Conservation (phyloP, 2,888 invertebrate species). For the Perdita meconis region DNA sequence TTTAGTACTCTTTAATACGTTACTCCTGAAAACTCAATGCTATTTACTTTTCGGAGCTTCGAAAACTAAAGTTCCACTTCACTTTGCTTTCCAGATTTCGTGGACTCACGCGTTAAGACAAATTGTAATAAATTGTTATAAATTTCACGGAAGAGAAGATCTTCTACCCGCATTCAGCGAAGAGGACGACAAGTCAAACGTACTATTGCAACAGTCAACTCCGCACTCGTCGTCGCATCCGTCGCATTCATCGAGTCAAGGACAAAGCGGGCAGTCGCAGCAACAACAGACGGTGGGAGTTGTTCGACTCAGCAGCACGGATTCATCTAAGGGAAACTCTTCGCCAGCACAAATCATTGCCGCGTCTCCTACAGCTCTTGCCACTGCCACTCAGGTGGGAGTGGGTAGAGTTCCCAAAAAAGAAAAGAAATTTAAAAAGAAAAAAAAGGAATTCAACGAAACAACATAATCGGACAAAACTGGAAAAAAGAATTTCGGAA, state of each 20-base stretch:
- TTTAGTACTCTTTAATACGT: too few species aligned
- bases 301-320: slow-evolving; percentile 82
- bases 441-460: slow-evolving; percentile 54
- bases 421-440: too few species aligned
- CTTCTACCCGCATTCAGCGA: slow-evolving; percentile 97
- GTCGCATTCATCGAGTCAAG: slow-evolving; percentile 76
- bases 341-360: slow-evolving; percentile 83
- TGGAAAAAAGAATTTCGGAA: not conserved
- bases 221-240: slow-evolving; percentile 79
- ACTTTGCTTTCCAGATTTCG: slow-evolving; percentile 94
- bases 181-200: slow-evolving; percentile 92
- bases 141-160: slow-evolving; percentile 98
- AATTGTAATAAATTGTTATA: slow-evolving; percentile 99
- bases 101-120: slow-evolving; percentile 99
- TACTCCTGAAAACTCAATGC: too few species aligned
- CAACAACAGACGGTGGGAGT: slow-evolving; percentile 83
- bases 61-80: not conserved
- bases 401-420: slow-evolving; percentile 76
- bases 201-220: slow-evolving; percentile 85
- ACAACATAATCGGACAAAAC: slow-evolving; percentile 51
- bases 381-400: slow-evolving; percentile 83
- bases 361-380: slow-evolving; percentile 82
- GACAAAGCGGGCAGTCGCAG: slow-evolving; percentile 76
- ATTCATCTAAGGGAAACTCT: slow-evolving; percentile 84
- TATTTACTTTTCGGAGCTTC: too few species aligned